Conservation (phyloP, 2,888 invertebrate genomes). For the Lumbricus terrestris region DNA sequence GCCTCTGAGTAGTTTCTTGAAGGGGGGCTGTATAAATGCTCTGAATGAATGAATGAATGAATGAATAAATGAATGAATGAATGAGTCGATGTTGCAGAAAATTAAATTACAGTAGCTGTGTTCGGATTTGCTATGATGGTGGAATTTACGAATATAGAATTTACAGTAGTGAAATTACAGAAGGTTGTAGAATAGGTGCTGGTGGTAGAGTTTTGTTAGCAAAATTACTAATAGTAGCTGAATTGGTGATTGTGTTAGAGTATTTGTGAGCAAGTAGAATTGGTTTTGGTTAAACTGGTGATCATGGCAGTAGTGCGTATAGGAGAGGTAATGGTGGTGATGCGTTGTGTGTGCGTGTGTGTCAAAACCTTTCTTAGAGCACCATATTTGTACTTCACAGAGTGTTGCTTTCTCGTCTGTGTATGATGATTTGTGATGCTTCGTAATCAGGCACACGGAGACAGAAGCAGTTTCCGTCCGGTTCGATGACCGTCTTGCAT, state of each 20-base stretch:
- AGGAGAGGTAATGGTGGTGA: too few relatives aligned
- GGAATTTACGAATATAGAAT: neutral
- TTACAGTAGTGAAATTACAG: neutral
- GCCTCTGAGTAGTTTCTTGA: too few relatives aligned
- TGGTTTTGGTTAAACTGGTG: neutral
- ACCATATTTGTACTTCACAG: too few relatives aligned
- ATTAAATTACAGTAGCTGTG: too few relatives aligned
- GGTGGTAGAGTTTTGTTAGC: neutral
- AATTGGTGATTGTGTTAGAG: neutral
- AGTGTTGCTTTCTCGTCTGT: too few relatives aligned
- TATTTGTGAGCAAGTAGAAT: neutral
- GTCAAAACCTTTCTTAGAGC: too few relatives aligned
- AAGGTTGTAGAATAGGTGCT: neutral
- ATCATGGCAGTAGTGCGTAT: neutral
- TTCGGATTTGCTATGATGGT: neutral
- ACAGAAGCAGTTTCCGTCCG: slow-evolving; percentile 45
- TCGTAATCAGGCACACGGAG: slow-evolving; percentile 35
- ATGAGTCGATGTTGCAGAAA: too few relatives aligned
- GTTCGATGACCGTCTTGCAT: slow-evolving; percentile 54
- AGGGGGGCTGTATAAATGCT: too few relatives aligned
- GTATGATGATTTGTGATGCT: neutral
- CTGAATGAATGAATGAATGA: too few relatives aligned
- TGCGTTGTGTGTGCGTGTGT: too few relatives aligned
- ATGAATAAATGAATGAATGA: too few relatives aligned
- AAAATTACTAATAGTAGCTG: too few relatives aligned